A percentile compares a stretch with the other conserved stretches of the same genome.
phyloP scores from a whole-genome alignment of 2,797 vertebrate species.

The Ciconia nigra region DNA sequence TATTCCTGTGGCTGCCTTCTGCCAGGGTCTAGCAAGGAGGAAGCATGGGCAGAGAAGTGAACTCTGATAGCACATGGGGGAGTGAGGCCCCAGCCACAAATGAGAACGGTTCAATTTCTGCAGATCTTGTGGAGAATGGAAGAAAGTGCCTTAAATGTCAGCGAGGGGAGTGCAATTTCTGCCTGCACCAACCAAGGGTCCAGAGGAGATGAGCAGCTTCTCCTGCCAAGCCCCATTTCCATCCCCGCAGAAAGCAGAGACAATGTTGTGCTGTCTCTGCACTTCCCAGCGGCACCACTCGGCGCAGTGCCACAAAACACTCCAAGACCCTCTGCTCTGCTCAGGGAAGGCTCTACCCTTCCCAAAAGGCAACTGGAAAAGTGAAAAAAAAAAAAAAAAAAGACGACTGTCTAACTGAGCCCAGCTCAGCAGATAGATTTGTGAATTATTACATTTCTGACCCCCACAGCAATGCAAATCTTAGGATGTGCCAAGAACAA shows the following conservation, averaged over 20 bases:
- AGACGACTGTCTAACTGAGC: neutral
- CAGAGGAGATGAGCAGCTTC: neutral
- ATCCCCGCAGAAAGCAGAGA: neutral
- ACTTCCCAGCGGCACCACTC: neutral
- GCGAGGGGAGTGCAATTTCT: neutral
- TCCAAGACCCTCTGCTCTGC: neutral
- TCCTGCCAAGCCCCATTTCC: neutral
- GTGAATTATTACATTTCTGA: slow-evolving; percentile 57
- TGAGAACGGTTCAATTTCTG: neutral
- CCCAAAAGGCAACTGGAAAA: neutral
- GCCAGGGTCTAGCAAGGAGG: neutral
- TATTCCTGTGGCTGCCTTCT: neutral
- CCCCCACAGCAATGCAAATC: slow-evolving; percentile 6
- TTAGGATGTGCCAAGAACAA: slow-evolving; percentile 62
- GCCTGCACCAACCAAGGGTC: neutral
- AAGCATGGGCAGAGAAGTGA: neutral
- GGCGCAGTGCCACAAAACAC: neutral
- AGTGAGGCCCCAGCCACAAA: neutral
- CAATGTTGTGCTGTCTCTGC: neutral
- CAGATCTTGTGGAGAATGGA: neutral
- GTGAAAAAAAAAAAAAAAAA: neutral
- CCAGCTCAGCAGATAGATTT: neutral
- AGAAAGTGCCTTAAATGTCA: neutral
- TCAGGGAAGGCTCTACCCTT: neutral
- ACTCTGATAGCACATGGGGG: neutral